Evolutionary conservation across 2,888 invertebrate genomes (phyloP), one percentile per base, ranked within the genome.

Genomic region (Abscondita cerata): DNA sequence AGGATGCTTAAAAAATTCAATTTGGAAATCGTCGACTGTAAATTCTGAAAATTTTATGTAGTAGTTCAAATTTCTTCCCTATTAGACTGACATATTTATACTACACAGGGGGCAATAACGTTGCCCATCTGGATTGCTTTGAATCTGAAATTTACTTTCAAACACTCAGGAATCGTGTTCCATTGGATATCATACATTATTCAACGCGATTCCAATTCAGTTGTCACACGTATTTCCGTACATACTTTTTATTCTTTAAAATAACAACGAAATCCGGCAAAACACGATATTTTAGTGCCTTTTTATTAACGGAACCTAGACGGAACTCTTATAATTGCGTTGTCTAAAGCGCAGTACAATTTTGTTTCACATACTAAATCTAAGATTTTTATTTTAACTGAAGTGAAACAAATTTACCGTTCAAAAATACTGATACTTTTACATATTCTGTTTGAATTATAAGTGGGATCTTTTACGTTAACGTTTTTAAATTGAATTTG

Each of bases 171-270:
- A 64, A 66, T 64, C 64, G 53, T 62, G 69, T 68, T 67, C 68
- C 66, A 68, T 66, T 64, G 69, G 67, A 59, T 68, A 50, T 50
- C 52, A 72, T 73, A 66, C 69, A 73, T 73, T 71, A 73, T 73
- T 72, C 73, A 73, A 65, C 64, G 44, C 65, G 52, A 57, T 53
- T 56, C 52, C 51, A 58, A 53, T 55, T 58, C 53, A 57, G 56
- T 55, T 50, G 52, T 47, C 59, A 59, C 59, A 50, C 53, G 54
- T 54, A 38, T 57, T 56, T 52, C 47, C 13, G 38, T 46, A 18
- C 44, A 59, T 62, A 58, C 57, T 40, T 62, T 67, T 65, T 65
- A 55, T 59, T 58, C 58, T 60, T 25, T 4, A 25, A 25, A 25
- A 2, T 25, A 25, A 34, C 52, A 56, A 62, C 61, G 58, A 65